Evolutionary conservation across 2,797 vertebrate genomes (phyloP), one percentile per base, ranked within the genome.

Genomic region (Melanotaenia pygmaea): DNA sequence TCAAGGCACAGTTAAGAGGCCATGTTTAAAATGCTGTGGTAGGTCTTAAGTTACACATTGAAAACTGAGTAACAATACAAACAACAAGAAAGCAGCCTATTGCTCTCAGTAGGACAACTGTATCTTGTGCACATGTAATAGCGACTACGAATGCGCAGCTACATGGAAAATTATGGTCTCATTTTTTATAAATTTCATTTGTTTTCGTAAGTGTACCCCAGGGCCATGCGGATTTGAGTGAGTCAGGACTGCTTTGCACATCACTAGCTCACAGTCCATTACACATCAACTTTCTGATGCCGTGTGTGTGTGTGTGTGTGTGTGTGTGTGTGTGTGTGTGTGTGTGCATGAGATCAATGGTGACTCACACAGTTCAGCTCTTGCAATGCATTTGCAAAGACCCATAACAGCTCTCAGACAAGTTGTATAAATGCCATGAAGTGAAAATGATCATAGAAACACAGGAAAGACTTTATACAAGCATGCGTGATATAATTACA

Each of bases 311-410:
- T n/a, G n/a, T n/a, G n/a, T n/a, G 26, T 26, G 26, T 26, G 26
- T 26, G 26, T 37, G 35, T 37, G n/a, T 69, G 13, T 26, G 22
- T 62, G 64, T 18, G 38, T 14, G 20, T 50, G 45, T 28, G 35
- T 30, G 32, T 38, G 16, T 60, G 18, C 64, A 14, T 45, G 53
- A 59, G 69, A 72, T 64, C 45, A 64, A 51, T 64, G 59, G 65
- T 79, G 72, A 74, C 53, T 77, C 75, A 83, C 60, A n/a, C n/a
- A 77, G 64, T 73, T 72, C 24, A 76, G 72, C 72, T 51, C 43
- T n/a, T 72, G 56, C 69, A 74, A 69, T 54, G 73, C 64, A 64
- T 57, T 64, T 71, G 74, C 62, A 40, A 37, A 77, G 32, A 47
- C 24, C 51, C 26, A 45, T 38, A 76, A 67, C 51, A 64, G 58